phyloP scores from a whole-genome alignment of 2,888 invertebrate species.

The Sabellastarte sp. region DNA sequence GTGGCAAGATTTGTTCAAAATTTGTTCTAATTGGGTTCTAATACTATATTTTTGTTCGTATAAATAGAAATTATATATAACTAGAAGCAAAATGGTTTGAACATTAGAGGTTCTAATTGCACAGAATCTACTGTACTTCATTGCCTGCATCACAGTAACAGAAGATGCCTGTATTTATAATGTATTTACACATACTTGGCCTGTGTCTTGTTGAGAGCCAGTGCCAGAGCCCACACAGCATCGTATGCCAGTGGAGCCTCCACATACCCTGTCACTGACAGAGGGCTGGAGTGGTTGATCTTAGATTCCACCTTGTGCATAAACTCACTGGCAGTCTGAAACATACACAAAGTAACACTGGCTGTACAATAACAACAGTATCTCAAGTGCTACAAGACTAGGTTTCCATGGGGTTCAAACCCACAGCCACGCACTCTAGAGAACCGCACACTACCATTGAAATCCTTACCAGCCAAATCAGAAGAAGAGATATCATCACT shows the following conservation, averaged over 20 bases:
- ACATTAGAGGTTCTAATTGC: neutral
- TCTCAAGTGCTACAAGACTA: neutral
- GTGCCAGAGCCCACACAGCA: conserved; percentile 97
- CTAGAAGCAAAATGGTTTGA: neutral
- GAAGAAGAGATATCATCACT: no score
- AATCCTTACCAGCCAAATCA: no score
- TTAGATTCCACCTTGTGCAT: conserved; percentile 79
- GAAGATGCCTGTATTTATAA: no score
- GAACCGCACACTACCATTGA: neutral
- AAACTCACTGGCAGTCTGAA: conserved; percentile 70
- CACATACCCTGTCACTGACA: conserved; percentile 70
- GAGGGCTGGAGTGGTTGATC: conserved; percentile 73
- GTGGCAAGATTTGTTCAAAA: no score
- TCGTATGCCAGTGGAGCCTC: conserved; percentile 99
- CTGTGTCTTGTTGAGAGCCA: conserved; percentile 92
- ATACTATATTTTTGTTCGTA: no score
- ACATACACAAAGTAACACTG: neutral
- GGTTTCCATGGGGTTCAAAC: neutral
- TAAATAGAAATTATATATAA: no score
- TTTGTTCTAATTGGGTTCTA: no score
- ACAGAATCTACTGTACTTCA: neutral
- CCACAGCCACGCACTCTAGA: neutral
- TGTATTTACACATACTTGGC: no score
- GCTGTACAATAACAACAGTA: neutral
- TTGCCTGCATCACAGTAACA: neutral